A percentile compares a stretch with the other conserved stretches of the same genome.
phyloP scores from a whole-genome alignment of 2,797 vertebrate genomes.

The Pelodytes ibericus region DNA sequence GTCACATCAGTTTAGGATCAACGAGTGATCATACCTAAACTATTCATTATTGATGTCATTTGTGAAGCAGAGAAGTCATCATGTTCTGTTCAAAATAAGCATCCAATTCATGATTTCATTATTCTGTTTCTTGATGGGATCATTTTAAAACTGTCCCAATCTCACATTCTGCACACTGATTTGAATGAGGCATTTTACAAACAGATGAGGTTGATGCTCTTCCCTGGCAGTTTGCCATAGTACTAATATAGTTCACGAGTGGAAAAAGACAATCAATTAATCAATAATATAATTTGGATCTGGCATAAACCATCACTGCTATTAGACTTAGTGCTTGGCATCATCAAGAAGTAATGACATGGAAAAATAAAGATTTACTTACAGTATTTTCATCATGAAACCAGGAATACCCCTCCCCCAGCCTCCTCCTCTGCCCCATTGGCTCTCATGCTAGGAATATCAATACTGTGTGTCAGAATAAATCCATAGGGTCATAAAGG shows the following conservation, averaged over 20 bases:
- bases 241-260: background rate
- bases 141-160: too few relatives aligned
- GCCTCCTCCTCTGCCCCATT: background rate
- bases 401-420: too few relatives aligned
- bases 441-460: background rate
- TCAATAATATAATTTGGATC: slow-evolving; percentile 76
- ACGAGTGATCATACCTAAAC: too few relatives aligned
- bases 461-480: background rate
- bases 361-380: slow-evolving; percentile 66
- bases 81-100: too few relatives aligned
- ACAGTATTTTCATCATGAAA: slow-evolving; percentile 46
- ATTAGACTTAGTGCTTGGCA: slow-evolving; percentile 71
- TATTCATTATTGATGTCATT: too few relatives aligned
- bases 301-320: slow-evolving; percentile 66
- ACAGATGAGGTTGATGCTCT: background rate
- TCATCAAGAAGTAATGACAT: slow-evolving; percentile 70
- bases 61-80: too few relatives aligned
- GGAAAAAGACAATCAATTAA: slow-evolving; percentile 33
- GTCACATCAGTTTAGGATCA: too few relatives aligned
- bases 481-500: background rate
- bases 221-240: background rate
- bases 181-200: background rate
- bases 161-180: too few relatives aligned
- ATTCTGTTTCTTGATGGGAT: too few relatives aligned
- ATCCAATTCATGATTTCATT: too few relatives aligned